A percentile compares a stretch with the other conserved stretches of the same genome.
Conservation (phyloP, 92 coral and sea anemone species). For the Epizoanthus illoricatus region DNA sequence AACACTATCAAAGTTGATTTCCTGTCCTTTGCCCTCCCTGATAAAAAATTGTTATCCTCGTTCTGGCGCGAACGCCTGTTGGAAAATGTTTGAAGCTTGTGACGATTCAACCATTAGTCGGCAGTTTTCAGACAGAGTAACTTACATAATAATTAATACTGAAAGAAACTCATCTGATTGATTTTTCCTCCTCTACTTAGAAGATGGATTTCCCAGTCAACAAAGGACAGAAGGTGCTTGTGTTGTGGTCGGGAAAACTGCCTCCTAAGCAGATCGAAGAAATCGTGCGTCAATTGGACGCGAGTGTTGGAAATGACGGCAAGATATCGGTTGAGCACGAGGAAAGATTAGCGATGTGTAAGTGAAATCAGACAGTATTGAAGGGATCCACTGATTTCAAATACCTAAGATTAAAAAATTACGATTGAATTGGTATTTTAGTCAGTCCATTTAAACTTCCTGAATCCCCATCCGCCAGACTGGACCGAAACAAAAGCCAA, state of each 20-base stretch:
- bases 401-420: not conserved
- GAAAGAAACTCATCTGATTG: too few relatives aligned
- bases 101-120: slow-evolving; percentile 6
- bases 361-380: slow-evolving; percentile 27
- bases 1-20: not conserved
- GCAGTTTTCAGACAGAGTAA: not conserved
- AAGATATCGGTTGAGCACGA: slow-evolving; percentile 83
- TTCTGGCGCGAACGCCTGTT: not conserved
- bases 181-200: not conserved
- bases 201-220: slow-evolving; percentile 60
- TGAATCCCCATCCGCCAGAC: too few relatives aligned
- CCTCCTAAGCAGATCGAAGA: slow-evolving; percentile 83
- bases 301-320: slow-evolving; percentile 65
- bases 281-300: slow-evolving; percentile 20
- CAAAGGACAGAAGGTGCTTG: slow-evolving; percentile 63
- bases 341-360: slow-evolving; percentile 79
- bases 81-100: not conserved
- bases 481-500: too few relatives aligned
- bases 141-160: not conserved
- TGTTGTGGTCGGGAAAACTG: slow-evolving; percentile 84
- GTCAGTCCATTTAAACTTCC: too few relatives aligned
- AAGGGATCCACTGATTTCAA: not conserved
- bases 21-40: slow-evolving; percentile 10
- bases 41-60: not conserved
- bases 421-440: too few relatives aligned